phyloP scores from a whole-genome alignment of 2,113 vertebrate genomes.

The Paralichthys olivaceus region DNA sequence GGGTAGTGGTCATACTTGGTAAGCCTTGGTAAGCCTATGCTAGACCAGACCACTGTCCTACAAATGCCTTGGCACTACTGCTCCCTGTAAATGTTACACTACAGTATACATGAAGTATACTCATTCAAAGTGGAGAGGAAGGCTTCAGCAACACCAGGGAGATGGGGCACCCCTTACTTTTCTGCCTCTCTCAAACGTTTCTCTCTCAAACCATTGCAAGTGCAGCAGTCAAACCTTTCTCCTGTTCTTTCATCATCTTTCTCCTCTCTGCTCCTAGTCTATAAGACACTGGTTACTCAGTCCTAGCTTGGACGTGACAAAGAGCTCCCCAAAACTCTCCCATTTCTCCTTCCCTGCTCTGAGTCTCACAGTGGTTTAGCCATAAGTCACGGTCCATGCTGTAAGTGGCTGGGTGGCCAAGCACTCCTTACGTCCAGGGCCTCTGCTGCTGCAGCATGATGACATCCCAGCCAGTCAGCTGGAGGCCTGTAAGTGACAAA shows the following conservation, averaged over 20 bases:
- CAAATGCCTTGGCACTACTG: constrained; percentile 36
- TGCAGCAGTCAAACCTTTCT: constrained; percentile 37
- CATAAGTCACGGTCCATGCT: constrained; percentile 84
- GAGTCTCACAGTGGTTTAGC: constrained; percentile 20
- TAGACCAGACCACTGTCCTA: constrained; percentile 44
- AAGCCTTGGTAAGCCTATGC: constrained; percentile 61
- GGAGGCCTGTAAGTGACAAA: constrained; percentile 95
- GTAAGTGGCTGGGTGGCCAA: constrained; percentile 92
- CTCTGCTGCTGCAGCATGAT: constrained; percentile 57
- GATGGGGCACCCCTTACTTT: constrained; percentile 13
- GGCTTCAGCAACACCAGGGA: constrained; percentile 35
- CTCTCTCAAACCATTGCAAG: constrained; percentile 66
- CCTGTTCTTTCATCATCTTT: constrained; percentile 13
- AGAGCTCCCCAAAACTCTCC: background rate
- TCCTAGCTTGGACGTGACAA: constrained; percentile 86
- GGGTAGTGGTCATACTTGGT: constrained; percentile 60
- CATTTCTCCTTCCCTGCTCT: constrained; percentile 17
- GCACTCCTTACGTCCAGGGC: constrained; percentile 76
- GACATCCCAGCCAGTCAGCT: constrained; percentile 43
- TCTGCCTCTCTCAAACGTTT: constrained; percentile 24
- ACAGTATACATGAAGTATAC: constrained; percentile 53
- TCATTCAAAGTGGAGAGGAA: constrained; percentile 39
- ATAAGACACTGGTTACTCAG: constrained; percentile 79
- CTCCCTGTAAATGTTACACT: constrained; percentile 43
- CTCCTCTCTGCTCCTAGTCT: constrained; percentile 50